These are phyloP conservation scores for Labrus mixtus DNA, from an alignment of 2,113 vertebrate species.

Conservation along the genomic window DNA sequence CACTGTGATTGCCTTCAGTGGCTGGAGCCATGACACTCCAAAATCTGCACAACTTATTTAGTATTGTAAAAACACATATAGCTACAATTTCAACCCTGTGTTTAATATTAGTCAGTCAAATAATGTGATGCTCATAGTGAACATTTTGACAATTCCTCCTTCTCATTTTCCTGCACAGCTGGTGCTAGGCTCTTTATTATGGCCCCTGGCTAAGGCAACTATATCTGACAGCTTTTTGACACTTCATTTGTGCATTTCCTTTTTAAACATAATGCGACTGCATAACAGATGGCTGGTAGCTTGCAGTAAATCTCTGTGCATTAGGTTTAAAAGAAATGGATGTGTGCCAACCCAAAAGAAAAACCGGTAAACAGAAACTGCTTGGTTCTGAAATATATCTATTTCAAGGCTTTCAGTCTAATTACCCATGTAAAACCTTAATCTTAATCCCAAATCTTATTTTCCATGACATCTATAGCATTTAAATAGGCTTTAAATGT, in stretches of 20 bases:
- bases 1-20: conserved; percentile 19
- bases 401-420: conserved; percentile 23
- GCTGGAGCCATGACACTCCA: background rate
- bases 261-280: conserved; percentile 27
- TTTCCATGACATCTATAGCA: conserved; percentile 11
- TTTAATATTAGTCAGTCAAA: conserved; percentile 13
- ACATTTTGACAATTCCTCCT: conserved; percentile 24
- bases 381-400: conserved; percentile 26
- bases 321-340: conserved; percentile 56
- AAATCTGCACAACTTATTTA: conserved; percentile 15
- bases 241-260: conserved; percentile 50
- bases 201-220: conserved; percentile 35
- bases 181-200: conserved; percentile 42
- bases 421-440: conserved; percentile 33
- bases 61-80: background rate
- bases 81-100: background rate
- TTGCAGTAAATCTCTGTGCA: conserved; percentile 48
- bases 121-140: conserved; percentile 20
- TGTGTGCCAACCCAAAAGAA: conserved; percentile 29
- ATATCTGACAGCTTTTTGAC: conserved; percentile 40
- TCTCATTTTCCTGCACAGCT: conserved; percentile 17
- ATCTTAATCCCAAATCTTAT: conserved; percentile 35
- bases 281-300: conserved; percentile 50
- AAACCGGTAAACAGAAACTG: conserved; percentile 13
- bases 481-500: conserved; percentile 1